A percentile compares a stretch with the other conserved stretches of the same genome.
phyloP scores from a whole-genome alignment of 2,888 invertebrate genomes.

The Drosophila maculinotata region DNA sequence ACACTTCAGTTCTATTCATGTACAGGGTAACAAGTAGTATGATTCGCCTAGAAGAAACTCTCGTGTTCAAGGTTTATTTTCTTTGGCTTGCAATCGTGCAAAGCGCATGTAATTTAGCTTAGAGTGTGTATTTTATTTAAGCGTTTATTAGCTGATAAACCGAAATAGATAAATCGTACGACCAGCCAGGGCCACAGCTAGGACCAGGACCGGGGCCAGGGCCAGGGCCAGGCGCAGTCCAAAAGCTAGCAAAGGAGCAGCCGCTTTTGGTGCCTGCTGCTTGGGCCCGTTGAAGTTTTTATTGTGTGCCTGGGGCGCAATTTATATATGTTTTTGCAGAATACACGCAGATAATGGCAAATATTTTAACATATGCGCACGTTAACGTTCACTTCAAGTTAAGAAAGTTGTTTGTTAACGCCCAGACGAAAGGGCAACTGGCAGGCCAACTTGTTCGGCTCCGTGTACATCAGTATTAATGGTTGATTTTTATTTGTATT shows the following conservation, averaged over 20 bases:
- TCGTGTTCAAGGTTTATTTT: conserved; percentile 21
- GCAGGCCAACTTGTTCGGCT: background rate
- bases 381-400: conserved; percentile 51
- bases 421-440: conserved; percentile 34
- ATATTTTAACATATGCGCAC: conserved; percentile 60
- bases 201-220: conserved; percentile 13
- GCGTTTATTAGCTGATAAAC: conserved; percentile 81
- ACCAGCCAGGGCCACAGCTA: conserved; percentile 10
- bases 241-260: conserved; percentile 13
- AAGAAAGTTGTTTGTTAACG: conserved; percentile 75
- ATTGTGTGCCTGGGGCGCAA: conserved; percentile 61
- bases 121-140: conserved; percentile 80
- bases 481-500: background rate
- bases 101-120: conserved; percentile 74
- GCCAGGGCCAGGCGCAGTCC: conserved; percentile 14
- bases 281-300: conserved; percentile 66
- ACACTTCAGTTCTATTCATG: background rate
- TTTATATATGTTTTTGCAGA: conserved; percentile 58
- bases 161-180: conserved; percentile 72
- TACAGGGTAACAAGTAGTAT: conserved; percentile 22
- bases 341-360: conserved; percentile 63
- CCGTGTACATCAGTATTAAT: conserved; percentile 24
- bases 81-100: conserved; percentile 51
- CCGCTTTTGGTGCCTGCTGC: conserved; percentile 1
- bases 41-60: no score